These are phyloP conservation scores for Thymallus thymallus DNA, from an alignment of 2,113 vertebrate species.

Conservation along the genomic window DNA sequence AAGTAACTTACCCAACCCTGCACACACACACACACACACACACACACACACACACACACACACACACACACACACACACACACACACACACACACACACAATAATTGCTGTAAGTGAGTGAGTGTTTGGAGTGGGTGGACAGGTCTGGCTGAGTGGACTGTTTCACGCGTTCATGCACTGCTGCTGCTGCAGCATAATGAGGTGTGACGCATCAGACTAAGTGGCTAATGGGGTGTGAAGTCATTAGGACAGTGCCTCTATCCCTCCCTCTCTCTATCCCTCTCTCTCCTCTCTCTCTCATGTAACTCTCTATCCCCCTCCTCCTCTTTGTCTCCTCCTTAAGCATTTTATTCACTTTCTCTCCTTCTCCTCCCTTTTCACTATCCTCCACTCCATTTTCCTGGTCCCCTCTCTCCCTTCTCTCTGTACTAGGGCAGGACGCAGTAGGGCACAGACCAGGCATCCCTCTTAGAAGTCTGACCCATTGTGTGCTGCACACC, in stretches of 20 bases:
- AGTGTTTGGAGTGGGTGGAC: slow-evolving; percentile 73
- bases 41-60: too few species aligned
- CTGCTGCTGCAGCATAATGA: slow-evolving; percentile 77
- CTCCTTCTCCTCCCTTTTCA: slow-evolving; percentile 2
- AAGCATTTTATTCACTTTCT: background rate
- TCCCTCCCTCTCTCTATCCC: slow-evolving; percentile 61
- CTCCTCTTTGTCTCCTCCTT: background rate
- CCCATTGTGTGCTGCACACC: too few species aligned
- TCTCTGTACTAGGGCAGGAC: too few species aligned
- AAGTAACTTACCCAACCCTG: too few species aligned
- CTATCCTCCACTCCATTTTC: background rate
- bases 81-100: slow-evolving; percentile 38
- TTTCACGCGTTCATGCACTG: slow-evolving; percentile 78
- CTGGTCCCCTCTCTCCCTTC: background rate
- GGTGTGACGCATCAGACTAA: slow-evolving; percentile 80
- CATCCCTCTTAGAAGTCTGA: background rate
- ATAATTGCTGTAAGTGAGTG: slow-evolving; percentile 73
- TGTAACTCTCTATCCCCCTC: background rate
- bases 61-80: slow-evolving; percentile 32
- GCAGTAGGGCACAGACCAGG: too few species aligned
- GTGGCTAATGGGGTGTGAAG: slow-evolving; percentile 81
- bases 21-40: too few species aligned
- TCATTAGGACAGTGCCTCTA: slow-evolving; percentile 77
- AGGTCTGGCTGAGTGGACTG: slow-evolving; percentile 75
- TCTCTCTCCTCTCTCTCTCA: slow-evolving; percentile 54